Evolutionary conservation across 2,888 invertebrate genomes (phyloP).

Genomic region (Willowsia nigromaculata): DNA sequence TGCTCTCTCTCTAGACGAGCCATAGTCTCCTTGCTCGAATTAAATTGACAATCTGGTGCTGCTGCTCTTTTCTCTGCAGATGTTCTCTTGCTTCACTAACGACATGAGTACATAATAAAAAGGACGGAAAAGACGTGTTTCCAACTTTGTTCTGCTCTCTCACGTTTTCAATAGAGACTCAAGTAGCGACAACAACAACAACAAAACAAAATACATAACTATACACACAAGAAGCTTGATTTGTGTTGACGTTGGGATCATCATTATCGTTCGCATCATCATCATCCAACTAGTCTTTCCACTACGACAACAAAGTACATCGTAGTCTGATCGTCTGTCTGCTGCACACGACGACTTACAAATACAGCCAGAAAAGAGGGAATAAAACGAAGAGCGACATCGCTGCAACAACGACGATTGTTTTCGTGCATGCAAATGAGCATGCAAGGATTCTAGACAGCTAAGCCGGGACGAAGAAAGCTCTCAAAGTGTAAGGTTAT

Average conservation of each 20-base stretch:
- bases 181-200: constrained; percentile 22
- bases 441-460: not conserved
- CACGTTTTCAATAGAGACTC: constrained; percentile 4
- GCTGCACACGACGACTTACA: not conserved
- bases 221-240: not conserved
- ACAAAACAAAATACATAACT: not conserved
- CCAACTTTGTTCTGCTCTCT: not conserved
- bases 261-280: not conserved
- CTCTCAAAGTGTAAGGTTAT: constrained; percentile 20
- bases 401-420: not conserved
- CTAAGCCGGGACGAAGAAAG: not conserved
- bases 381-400: not conserved
- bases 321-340: constrained; percentile 30
- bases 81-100: constrained; percentile 14
- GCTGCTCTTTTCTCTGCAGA: constrained; percentile 24
- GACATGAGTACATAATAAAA: constrained; percentile 1
- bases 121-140: not conserved
- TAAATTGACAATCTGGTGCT: constrained; percentile 29
- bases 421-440: constrained; percentile 13
- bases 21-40: not conserved
- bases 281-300: constrained; percentile 38
- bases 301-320: constrained; percentile 28
- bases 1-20: not conserved
- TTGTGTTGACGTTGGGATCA: constrained; percentile 38
- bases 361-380: not conserved